Percentiles rank a stretch among this genome's conserved stretches.
phyloP scores from a whole-genome alignment of 2,888 invertebrate species.

The Chromoteleia sp. region DNA sequence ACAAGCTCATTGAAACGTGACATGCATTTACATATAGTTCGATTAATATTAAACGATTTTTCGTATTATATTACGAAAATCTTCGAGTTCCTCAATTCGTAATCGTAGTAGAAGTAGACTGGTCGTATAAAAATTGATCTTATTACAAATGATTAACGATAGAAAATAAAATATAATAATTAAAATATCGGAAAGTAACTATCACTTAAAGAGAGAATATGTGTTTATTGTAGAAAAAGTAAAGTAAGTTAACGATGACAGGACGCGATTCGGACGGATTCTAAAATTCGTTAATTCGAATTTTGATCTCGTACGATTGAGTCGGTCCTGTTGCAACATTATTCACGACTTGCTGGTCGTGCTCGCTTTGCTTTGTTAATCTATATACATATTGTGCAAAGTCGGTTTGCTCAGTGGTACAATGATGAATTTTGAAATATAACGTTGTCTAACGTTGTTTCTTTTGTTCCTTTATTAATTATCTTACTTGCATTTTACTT shows the following conservation, averaged over 20 bases:
- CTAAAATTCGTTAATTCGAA: constrained; percentile 15
- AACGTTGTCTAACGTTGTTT: constrained; percentile 70
- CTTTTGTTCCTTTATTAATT: not conserved
- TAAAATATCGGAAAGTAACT: constrained; percentile 4
- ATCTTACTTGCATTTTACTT: constrained; percentile 86
- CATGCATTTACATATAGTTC: not conserved
- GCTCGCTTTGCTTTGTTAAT: constrained; percentile 40
- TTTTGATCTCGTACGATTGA: constrained; percentile 24
- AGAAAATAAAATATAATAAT: constrained; percentile 2
- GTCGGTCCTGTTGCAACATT: constrained; percentile 35
- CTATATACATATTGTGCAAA: constrained; percentile 63
- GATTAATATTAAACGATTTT: not conserved
- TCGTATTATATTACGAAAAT: not conserved
- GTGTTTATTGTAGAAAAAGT: constrained; percentile 37
- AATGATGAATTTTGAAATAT: constrained; percentile 73
- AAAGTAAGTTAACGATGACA: not conserved
- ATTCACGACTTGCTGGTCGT: constrained; percentile 6
- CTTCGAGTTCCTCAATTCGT: not conserved
- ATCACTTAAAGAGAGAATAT: constrained; percentile 14
- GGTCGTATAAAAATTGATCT: constrained; percentile 3
- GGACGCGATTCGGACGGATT: constrained; percentile 21
- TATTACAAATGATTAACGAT: constrained; percentile 4
- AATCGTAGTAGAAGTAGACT: not conserved
- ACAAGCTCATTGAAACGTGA: not conserved
- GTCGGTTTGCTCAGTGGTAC: constrained; percentile 73